Conservation (phyloP, 2,888 invertebrate species). For the Crioceris asparagi region DNA sequence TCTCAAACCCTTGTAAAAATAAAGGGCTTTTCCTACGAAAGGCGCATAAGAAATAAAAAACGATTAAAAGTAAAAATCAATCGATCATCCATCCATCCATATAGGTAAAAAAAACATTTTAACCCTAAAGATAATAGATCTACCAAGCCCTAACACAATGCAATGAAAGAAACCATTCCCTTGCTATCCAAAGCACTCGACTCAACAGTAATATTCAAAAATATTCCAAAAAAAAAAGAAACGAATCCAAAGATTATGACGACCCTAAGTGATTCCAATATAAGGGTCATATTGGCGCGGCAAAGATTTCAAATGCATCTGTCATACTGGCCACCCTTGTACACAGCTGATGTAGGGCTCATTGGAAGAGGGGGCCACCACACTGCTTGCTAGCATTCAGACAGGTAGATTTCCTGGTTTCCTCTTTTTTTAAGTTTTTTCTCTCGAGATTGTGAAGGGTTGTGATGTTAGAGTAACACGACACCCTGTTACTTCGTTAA, state of each 20-base stretch:
- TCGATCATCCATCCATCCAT: slow-evolving; percentile 18
- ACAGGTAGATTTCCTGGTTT: slow-evolving; percentile 11
- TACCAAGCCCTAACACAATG: slow-evolving; percentile 12
- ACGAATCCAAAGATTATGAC: no score
- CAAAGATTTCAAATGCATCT: no score
- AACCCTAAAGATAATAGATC: slow-evolving; percentile 17
- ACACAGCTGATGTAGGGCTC: no score
- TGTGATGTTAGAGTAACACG: slow-evolving; percentile 18
- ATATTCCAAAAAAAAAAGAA: no score
- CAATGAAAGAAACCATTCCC: slow-evolving; percentile 18
- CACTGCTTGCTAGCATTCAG: no score
- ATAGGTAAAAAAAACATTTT: slow-evolving; percentile 15
- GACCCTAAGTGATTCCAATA: neutral
- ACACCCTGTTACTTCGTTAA: slow-evolving; percentile 25
- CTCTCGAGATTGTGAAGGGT: slow-evolving; percentile 15
- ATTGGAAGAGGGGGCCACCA: no score
- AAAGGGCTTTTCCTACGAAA: slow-evolving; percentile 7
- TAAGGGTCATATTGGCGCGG: no score
- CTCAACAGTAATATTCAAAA: no score
- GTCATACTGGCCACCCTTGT: no score
- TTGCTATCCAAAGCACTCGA: no score
- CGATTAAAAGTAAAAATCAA: slow-evolving; percentile 21
- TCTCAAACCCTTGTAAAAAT: slow-evolving; percentile 13
- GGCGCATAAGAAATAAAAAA: slow-evolving; percentile 9
- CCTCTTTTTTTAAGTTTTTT: slow-evolving; percentile 13